Evolutionary conservation across 2,797 vertebrate genomes (phyloP).

Genomic region (Anolis apletophallus): DNA sequence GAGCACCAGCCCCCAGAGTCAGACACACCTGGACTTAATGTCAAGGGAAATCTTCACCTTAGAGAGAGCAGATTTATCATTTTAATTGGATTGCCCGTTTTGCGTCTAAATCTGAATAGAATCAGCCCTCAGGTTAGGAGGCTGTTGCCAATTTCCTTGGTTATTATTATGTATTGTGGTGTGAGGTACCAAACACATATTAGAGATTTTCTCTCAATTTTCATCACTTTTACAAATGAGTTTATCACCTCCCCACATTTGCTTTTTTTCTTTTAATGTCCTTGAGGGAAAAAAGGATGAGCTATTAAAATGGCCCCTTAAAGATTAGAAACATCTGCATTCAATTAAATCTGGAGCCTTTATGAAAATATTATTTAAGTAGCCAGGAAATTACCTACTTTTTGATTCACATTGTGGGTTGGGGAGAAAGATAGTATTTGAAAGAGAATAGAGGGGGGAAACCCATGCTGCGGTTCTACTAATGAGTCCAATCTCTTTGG

Average conservation of each 20-base stretch:
- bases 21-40: too few species aligned
- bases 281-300: not conserved
- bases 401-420: fast-evolving
- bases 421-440: fast-evolving
- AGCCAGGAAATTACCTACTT: not conserved
- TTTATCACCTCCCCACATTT: slow-evolving; percentile 24
- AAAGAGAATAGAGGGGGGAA: not conserved
- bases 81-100: not conserved
- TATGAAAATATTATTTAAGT: fast-evolving
- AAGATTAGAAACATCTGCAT: slow-evolving; percentile 23
- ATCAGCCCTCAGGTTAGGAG: not conserved
- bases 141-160: not conserved
- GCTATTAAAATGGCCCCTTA: slow-evolving; percentile 28
- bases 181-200: not conserved
- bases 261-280: slow-evolving; percentile 2
- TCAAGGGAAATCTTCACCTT: too few species aligned
- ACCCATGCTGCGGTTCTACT: slow-evolving; percentile 8
- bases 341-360: slow-evolving; percentile 9
- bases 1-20: too few species aligned
- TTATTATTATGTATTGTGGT: not conserved
- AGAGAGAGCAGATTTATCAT: not conserved
- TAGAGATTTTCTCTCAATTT: not conserved
- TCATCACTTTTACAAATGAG: slow-evolving; percentile 1
- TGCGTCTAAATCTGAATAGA: not conserved
- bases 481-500: slow-evolving; percentile 11